Percentiles rank a stretch among this genome's conserved stretches.
Conservation (phyloP, 2,888 invertebrate genomes). For the Steinernema hermaphroditum region DNA sequence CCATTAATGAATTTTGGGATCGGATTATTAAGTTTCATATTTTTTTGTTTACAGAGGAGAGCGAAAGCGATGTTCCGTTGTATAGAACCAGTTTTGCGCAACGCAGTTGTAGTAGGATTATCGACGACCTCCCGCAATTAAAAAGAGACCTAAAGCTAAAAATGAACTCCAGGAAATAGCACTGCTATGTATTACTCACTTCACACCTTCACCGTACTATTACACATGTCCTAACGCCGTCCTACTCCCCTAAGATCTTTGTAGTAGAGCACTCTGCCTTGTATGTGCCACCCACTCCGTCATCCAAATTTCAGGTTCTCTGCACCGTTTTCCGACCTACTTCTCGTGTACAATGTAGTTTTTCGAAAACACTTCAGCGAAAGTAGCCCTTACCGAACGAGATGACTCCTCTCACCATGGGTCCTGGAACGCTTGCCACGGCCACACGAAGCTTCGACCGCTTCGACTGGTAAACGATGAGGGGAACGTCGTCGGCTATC, state of each 20-base stretch:
- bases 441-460: conserved; percentile 80
- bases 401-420: conserved; percentile 85
- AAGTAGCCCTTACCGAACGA: conserved; percentile 76
- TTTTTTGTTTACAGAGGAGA: no score
- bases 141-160: no score
- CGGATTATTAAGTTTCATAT: no score
- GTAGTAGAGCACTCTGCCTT: neutral
- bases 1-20: no score
- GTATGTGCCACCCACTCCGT: neutral
- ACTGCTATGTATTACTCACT: no score
- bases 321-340: neutral
- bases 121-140: no score
- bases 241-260: neutral
- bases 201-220: neutral
- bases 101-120: no score
- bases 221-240: neutral
- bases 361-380: neutral
- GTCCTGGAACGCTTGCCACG: conserved; percentile 84
- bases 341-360: no score
- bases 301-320: neutral
- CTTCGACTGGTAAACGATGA: conserved; percentile 79
- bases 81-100: no score
- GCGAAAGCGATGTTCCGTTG: no score
- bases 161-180: no score
- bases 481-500: conserved; percentile 71